Evolutionary conservation across 2,888 invertebrate species (phyloP).

Genomic region (Phasia obesa): DNA sequence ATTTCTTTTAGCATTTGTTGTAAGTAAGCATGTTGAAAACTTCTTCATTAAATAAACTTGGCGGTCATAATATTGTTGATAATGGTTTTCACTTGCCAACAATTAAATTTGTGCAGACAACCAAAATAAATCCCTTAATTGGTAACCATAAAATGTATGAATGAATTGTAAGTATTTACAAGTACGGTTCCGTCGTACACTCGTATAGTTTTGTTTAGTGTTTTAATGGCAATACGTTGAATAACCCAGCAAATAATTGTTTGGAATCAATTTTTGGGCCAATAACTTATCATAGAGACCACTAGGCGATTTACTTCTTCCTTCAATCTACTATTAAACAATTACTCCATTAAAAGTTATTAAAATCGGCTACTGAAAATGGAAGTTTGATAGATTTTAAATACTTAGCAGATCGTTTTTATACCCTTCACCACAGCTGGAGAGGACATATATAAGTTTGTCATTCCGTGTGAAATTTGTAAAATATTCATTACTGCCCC

Average conservation of each 20-base stretch:
- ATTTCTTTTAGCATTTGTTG: conserved; percentile 26
- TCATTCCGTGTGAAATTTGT: too few relatives aligned
- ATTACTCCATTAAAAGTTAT: too few relatives aligned
- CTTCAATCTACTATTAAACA: too few relatives aligned
- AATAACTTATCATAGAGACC: too few relatives aligned
- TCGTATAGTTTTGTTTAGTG: conserved; percentile 10
- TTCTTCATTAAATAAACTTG: conserved; percentile 70
- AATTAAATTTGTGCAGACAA: conserved; percentile 70
- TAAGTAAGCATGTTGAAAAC: conserved; percentile 56
- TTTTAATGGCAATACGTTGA: conserved; percentile 6
- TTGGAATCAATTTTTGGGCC: too few relatives aligned
- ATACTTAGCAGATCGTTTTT: too few relatives aligned
- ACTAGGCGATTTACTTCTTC: too few relatives aligned
- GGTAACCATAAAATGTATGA: conserved; percentile 68
- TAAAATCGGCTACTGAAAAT: too few relatives aligned
- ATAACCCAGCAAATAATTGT: conserved; percentile 6
- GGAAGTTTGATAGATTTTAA: too few relatives aligned
- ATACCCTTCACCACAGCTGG: too few relatives aligned
- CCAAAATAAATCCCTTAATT: conserved; percentile 71
- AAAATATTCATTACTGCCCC: too few relatives aligned
- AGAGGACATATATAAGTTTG: too few relatives aligned
- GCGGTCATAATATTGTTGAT: conserved; percentile 70
- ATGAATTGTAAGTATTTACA: conserved; percentile 62
- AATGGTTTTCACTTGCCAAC: conserved; percentile 69
- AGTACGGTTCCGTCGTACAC: conserved; percentile 22